These are phyloP conservation scores for Polyommatus iphigenia DNA, from an alignment of 2,888 invertebrate species.

Conservation along the genomic window DNA sequence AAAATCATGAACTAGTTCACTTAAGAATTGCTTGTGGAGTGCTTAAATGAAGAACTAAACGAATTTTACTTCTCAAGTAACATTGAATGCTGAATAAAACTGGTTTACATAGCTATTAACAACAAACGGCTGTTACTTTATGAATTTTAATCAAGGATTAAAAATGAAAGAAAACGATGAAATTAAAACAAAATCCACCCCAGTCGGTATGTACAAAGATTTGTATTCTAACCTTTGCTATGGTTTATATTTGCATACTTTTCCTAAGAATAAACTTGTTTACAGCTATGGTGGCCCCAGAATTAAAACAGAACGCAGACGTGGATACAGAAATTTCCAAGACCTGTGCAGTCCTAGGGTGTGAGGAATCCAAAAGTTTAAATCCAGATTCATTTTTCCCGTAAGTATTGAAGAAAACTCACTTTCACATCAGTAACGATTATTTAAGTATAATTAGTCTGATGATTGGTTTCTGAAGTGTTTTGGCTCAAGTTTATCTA, in stretches of 20 bases:
- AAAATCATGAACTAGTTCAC: not conserved
- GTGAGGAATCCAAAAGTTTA: slow-evolving; percentile 69
- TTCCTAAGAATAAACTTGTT: slow-evolving; percentile 26
- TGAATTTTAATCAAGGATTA: slow-evolving; percentile 62
- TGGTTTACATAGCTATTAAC: not conserved
- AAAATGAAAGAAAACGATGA: slow-evolving; percentile 68
- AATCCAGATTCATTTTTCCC: slow-evolving; percentile 68
- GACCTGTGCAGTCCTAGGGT: slow-evolving; percentile 70
- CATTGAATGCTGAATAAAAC: not conserved
- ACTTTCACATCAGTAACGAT: not conserved
- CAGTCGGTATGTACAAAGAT: slow-evolving; percentile 58
- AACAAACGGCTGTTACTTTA: slow-evolving; percentile 37
- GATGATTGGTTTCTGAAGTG: not conserved
- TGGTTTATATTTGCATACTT: slow-evolving; percentile 10
- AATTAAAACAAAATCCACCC: slow-evolving; percentile 65
- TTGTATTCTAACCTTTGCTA: not conserved
- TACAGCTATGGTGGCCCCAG: slow-evolving; percentile 75
- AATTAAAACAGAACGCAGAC: slow-evolving; percentile 65
- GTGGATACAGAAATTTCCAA: slow-evolving; percentile 65
- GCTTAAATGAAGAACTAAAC: not conserved
- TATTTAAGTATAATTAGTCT: no score
- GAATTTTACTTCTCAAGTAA: not conserved
- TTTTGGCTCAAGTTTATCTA: no score
- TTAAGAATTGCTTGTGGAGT: not conserved
- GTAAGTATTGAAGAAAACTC: slow-evolving; percentile 45